Base-by-base conservation (phyloP, 1,140 invertebrate genomes). In the Drosophila punjabiensis region DNA sequence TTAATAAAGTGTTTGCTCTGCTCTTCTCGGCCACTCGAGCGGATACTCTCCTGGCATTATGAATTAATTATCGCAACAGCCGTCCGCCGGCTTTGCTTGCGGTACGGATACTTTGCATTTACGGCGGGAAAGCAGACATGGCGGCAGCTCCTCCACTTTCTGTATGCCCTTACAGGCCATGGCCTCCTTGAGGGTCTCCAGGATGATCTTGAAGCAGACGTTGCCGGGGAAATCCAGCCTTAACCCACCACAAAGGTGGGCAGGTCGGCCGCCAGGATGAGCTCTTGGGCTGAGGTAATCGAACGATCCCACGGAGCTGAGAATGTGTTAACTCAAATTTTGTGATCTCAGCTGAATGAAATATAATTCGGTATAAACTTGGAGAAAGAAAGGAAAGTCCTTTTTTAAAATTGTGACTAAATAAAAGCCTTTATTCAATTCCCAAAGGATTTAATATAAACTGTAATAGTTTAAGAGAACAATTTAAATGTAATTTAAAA, bases 1-100 rank as follows among this genome's bases (percentile, higher is more conserved):
- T 90, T 90, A 85, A 90, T 90, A 79, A 90, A 90, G 86, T 90
- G 86, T 82, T 90, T 90, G 86, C 73, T 60, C 65, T 84, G 85
- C 86, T 85, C 86, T 90, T 58, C 47, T 67, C 48, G 62, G 41
- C 75, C 76, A 82, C 79, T 90, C 62, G 37, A 88, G 69, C 66
- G 61, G 50, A 68, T 81, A 60, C 82, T 78, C 79, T 55, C 39
- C 43, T 45, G 63, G 63, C 75, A 83, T 87, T 87, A 87, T 87
- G 83, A 87, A 87, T 87, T 87, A 87, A 87, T 82, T 87, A 82
- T 87, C 63, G 71, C 65, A 78, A 74, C 63, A 71, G 78, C 52
- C 62, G 30, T 47, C 32, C 53, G 14, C 18, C 33, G 53, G 39
- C 63, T 35, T 58, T 61, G 80, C 20, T 45, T 65, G 60, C 28